These are phyloP conservation scores for Leptogaster cylindrica DNA, from an alignment of 2,888 invertebrate species.

Conservation along the genomic window DNA sequence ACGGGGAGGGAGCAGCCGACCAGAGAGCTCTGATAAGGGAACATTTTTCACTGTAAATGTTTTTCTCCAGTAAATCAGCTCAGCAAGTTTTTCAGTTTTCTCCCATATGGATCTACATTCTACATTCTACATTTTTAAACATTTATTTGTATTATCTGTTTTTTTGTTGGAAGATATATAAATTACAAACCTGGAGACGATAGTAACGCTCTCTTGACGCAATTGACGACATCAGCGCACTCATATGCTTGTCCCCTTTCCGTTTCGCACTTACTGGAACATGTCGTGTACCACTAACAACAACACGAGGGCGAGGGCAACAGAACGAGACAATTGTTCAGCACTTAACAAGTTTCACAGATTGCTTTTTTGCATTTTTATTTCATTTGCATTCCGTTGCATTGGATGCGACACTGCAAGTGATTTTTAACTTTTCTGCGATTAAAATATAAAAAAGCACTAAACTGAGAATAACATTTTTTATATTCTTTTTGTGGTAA, in stretches of 20 bases:
- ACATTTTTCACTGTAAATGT: not conserved
- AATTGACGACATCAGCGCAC: slow-evolving; percentile 21
- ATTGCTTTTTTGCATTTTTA: not conserved
- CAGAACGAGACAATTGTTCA: not conserved
- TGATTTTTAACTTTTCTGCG: not conserved
- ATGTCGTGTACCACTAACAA: slow-evolving; percentile 1
- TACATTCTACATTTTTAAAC: too few relatives aligned
- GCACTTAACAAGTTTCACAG: slow-evolving; percentile 19
- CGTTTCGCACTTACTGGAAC: slow-evolving; percentile 34
- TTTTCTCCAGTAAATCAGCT: not conserved
- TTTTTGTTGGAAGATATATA: too few relatives aligned
- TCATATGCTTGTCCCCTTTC: slow-evolving; percentile 21
- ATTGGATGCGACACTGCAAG: slow-evolving; percentile 1
- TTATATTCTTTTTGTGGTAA: too few relatives aligned
- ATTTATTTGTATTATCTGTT: too few relatives aligned
- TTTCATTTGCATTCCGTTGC: not conserved
- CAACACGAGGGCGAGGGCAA: not conserved
- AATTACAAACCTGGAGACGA: slow-evolving; percentile 36
- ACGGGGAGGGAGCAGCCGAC: slow-evolving; percentile 1
- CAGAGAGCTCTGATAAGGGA: slow-evolving; percentile 18
- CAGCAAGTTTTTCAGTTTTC: too few relatives aligned
- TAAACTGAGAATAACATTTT: too few relatives aligned
- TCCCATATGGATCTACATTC: too few relatives aligned
- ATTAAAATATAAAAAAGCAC: too few relatives aligned
- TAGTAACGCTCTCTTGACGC: slow-evolving; percentile 7